Evolutionary conservation across 2,113 vertebrate species (phyloP).

Genomic region (Nettapus auritus): DNA sequence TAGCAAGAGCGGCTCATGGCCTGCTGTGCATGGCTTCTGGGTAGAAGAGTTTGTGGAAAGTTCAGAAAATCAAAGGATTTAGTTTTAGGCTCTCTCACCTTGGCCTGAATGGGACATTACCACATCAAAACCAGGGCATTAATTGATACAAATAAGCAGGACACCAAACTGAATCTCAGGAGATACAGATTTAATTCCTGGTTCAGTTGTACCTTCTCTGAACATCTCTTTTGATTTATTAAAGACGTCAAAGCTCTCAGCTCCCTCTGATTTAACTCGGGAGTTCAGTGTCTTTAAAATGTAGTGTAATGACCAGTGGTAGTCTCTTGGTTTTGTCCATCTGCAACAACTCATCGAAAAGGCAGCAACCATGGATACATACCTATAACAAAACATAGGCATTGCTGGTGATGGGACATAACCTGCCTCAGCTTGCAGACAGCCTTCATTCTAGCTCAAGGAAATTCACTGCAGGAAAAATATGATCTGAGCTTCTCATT

Average conservation of each 20-base stretch:
- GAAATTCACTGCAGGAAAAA: background rate
- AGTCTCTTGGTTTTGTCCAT: background rate
- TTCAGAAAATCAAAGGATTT: background rate
- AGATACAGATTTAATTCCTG: background rate
- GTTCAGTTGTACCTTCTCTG: background rate
- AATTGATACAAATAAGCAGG: background rate
- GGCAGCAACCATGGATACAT: background rate
- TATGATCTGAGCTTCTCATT: background rate
- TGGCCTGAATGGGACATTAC: background rate
- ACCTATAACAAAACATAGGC: background rate
- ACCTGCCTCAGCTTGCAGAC: background rate
- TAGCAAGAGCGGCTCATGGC: background rate
- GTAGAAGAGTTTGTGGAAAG: background rate
- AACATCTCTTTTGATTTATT: background rate
- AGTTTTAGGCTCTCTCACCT: background rate
- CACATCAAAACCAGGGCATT: background rate
- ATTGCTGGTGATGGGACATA: background rate
- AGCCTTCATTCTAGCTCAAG: background rate
- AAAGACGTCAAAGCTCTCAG: background rate
- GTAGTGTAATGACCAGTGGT: background rate
- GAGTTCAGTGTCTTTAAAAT: background rate
- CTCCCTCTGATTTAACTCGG: background rate
- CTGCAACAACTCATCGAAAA: background rate
- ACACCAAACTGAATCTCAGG: background rate
- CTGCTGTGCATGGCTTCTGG: accelerated